Evolutionary conservation across 2,797 vertebrate genomes (phyloP).

Genomic region (Crenuchus spilurus): DNA sequence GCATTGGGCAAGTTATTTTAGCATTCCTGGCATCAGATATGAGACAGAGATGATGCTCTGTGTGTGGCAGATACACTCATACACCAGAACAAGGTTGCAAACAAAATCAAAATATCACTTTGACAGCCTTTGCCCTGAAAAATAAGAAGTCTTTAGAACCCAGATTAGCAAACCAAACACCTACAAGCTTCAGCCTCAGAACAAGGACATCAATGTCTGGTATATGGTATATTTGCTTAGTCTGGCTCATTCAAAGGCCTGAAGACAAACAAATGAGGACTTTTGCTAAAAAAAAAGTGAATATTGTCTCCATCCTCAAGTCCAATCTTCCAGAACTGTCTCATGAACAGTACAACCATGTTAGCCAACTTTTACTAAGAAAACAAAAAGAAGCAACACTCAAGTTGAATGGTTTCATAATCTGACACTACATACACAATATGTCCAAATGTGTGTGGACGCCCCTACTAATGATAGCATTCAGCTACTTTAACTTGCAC

Average conservation of each 20-base stretch:
- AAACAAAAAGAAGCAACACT: too few relatives aligned
- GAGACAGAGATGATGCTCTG: slow-evolving; percentile 33
- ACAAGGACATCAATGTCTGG: not conserved
- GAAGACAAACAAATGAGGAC: not conserved
- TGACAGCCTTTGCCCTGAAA: slow-evolving; percentile 26
- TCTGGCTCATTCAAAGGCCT: not conserved
- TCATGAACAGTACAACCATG: too few relatives aligned
- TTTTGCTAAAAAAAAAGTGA: not conserved
- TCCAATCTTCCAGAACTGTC: too few relatives aligned
- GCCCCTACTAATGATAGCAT: too few relatives aligned
- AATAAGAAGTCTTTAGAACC: slow-evolving; percentile 32
- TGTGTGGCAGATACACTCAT: slow-evolving; percentile 19
- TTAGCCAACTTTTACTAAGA: too few relatives aligned
- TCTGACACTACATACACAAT: too few relatives aligned
- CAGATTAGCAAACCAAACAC: slow-evolving; percentile 31
- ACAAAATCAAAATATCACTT: slow-evolving; percentile 40
- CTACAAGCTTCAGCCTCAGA: not conserved
- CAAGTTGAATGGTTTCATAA: too few relatives aligned
- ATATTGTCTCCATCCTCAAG: too few relatives aligned
- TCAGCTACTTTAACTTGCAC: too few relatives aligned
- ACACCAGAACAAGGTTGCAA: slow-evolving; percentile 29
- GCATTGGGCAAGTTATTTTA: slow-evolving; percentile 17
- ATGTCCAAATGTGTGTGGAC: too few relatives aligned
- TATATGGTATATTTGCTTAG: not conserved
- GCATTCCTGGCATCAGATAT: slow-evolving; percentile 9